Evolutionary conservation across 2,888 invertebrate species (phyloP).

Genomic region (Tortrix viridana): DNA sequence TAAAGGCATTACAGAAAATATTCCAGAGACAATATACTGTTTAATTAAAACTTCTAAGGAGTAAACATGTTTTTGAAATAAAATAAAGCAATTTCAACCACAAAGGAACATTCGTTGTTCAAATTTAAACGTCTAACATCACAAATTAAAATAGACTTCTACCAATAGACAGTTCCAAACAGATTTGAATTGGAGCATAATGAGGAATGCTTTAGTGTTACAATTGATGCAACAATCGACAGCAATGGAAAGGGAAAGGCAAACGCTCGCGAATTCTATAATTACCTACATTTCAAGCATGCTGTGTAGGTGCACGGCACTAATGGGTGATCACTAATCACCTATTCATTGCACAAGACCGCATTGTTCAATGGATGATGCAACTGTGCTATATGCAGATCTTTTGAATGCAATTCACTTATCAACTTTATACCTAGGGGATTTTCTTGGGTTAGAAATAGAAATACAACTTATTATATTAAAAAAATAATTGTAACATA

Average conservation of each 20-base stretch:
- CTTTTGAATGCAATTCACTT: constrained; percentile 12
- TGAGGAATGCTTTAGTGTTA: not conserved
- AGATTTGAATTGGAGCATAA: not conserved
- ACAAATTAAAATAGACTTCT: too few relatives aligned
- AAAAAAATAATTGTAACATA: too few relatives aligned
- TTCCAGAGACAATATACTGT: not conserved
- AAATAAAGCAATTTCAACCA: not conserved
- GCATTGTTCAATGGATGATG: constrained; percentile 36
- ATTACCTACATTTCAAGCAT: constrained; percentile 32
- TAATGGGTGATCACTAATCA: constrained; percentile 28
- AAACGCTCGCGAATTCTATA: constrained; percentile 22
- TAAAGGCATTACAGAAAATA: not conserved
- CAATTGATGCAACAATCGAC: constrained; percentile 3
- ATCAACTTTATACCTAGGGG: not conserved
- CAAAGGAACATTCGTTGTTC: too few relatives aligned
- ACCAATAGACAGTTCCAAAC: not conserved
- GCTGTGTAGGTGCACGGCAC: constrained; percentile 29
- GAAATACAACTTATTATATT: too few relatives aligned
- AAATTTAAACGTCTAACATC: too few relatives aligned
- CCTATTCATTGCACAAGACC: constrained; percentile 34
- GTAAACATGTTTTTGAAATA: constrained; percentile 8
- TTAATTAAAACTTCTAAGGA: not conserved
- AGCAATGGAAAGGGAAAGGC: constrained; percentile 16
- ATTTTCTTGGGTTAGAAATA: too few relatives aligned
- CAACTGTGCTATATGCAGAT: constrained; percentile 25